Base-by-base conservation (phyloP, 2,797 vertebrate species). In the Ctenosaura bakeri region DNA sequence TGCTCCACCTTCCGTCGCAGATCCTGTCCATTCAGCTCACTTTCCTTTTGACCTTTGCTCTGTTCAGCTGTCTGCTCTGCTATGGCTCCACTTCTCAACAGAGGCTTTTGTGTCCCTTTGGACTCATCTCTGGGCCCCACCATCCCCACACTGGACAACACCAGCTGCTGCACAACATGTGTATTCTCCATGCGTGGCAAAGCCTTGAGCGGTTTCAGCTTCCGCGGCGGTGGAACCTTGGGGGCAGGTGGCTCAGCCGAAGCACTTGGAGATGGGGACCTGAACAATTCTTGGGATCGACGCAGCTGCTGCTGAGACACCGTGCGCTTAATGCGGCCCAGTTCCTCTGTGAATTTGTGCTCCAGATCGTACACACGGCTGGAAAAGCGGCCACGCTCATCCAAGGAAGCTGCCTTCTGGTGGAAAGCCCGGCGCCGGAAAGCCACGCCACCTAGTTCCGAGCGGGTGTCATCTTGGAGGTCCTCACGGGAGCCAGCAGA, bases 221-320 rank as follows among this genome's bases (percentile, higher is more conserved):
- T 89, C 38, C 90, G 80, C 32, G 90, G 90, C 20, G 66, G 81
- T 29, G 73, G 77, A 42, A 85, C 76, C 62, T 83, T 95, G 90
- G 90, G 85, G 46, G 62, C 42, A 0, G 94, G 62, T 2, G 98
- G 82, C 96, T 97, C 97, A 0, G 92, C 35, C 0, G 95, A 87
- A 90, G 96, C 94, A 69, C 96, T 81, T 94, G 97, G 94, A 80
- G 98, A 96, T 87, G 98, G 95, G 95, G 98, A 94, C 10, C 97
- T 96, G 89, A 95, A 94, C 62, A 97, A 96, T 95, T 98, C 97
- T 85, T 98, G 98, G 0, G 99, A 99, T 93, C 99, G 98, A 95
- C 98, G 98, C 96, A 99, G 94, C 96, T 99, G 98, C 94, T 99
- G 98, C 94, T 98, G 99, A 42, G 98, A 99, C 0, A 99, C 98